These are phyloP conservation scores for Batillaria attramentaria DNA, from an alignment of 1,140 invertebrate species.

Conservation along the genomic window DNA sequence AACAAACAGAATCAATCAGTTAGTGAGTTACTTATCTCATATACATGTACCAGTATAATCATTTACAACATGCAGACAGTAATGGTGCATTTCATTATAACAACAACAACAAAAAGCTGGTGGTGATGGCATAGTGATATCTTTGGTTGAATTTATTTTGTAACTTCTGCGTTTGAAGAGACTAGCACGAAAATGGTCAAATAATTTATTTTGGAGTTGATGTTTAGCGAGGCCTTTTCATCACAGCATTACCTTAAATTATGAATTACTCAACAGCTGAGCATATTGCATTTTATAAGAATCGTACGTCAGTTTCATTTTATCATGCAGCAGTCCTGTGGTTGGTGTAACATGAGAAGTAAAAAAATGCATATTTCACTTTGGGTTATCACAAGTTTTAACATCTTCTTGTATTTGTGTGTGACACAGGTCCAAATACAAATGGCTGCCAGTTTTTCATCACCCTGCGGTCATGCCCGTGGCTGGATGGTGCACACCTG, in stretches of 20 bases:
- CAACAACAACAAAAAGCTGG: too few relatives aligned
- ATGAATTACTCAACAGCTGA: background rate
- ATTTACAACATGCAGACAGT: too few relatives aligned
- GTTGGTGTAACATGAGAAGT: background rate
- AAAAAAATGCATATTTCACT: too few relatives aligned
- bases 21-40: too few relatives aligned
- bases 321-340: background rate
- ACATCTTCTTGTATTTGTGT: background rate
- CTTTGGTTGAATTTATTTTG: too few relatives aligned
- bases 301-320: background rate
- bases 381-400: background rate
- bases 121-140: too few relatives aligned
- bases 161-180: too few relatives aligned
- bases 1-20: too few relatives aligned
- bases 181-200: too few relatives aligned
- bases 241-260: background rate
- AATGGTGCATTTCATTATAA: too few relatives aligned
- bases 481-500: slow-evolving; percentile 95
- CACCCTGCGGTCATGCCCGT: slow-evolving; percentile 80
- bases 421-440: slow-evolving; percentile 51
- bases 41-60: too few relatives aligned
- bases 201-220: too few relatives aligned
- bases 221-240: background rate
- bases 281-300: background rate
- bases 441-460: slow-evolving; percentile 73